These are phyloP conservation scores for Nematopogon swammerdamellus DNA, from an alignment of 2,888 invertebrate species.

Conservation along the genomic window DNA sequence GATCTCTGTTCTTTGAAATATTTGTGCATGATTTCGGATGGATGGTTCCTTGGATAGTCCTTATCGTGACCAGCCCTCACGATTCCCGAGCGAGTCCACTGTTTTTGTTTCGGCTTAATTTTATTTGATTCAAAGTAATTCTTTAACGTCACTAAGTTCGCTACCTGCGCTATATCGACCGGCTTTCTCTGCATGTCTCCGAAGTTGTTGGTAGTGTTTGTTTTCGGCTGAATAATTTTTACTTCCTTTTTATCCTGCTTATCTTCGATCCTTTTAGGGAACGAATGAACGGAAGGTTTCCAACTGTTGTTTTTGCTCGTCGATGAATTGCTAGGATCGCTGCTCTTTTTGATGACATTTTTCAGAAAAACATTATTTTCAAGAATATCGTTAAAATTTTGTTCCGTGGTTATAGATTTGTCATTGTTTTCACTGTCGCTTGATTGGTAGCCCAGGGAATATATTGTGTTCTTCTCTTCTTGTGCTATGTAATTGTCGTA, in stretches of 20 bases:
- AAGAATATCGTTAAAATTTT: slow-evolving; percentile 22
- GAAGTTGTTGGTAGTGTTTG: slow-evolving; percentile 25
- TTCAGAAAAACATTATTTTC: slow-evolving; percentile 37
- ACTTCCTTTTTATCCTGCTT: not conserved
- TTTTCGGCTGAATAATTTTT: slow-evolving; percentile 7
- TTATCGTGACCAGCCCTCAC: not conserved
- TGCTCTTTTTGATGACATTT: slow-evolving; percentile 23
- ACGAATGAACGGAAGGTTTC: slow-evolving; percentile 3
- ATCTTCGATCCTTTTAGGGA: not conserved
- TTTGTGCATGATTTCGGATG: no score
- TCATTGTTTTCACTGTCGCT: not conserved
- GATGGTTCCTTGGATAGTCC: not conserved
- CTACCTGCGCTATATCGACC: slow-evolving; percentile 29
- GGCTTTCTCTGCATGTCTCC: slow-evolving; percentile 25
- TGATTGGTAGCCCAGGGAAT: not conserved
- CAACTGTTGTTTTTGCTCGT: slow-evolving; percentile 8
- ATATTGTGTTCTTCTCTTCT: no score
- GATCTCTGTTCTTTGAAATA: no score
- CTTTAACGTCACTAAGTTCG: slow-evolving; percentile 34
- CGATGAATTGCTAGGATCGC: slow-evolving; percentile 6
- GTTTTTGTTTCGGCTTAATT: slow-evolving; percentile 22
- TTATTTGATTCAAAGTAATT: slow-evolving; percentile 40
- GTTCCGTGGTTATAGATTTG: slow-evolving; percentile 17
- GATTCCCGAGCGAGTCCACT: not conserved
- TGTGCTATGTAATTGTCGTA: not conserved